These are phyloP conservation scores for Psylliodes chrysocephalus DNA, from an alignment of 2,888 invertebrate genomes.

Conservation along the genomic window DNA sequence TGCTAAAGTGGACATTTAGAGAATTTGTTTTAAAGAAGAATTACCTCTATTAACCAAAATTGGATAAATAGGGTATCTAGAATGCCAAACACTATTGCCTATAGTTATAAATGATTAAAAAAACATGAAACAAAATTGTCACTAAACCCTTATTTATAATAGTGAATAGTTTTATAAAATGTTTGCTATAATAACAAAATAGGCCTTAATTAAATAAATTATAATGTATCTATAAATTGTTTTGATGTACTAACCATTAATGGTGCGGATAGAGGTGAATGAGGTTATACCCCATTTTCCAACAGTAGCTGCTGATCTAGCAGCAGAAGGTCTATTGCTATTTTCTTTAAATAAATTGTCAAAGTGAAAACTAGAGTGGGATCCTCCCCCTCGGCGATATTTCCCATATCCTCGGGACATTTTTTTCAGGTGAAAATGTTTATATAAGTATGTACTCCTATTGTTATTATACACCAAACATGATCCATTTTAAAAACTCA, in stretches of 20 bases:
- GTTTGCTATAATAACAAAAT: too few relatives aligned
- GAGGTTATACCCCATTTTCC: slow-evolving; percentile 96
- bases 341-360: slow-evolving; percentile 77
- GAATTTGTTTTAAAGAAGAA: too few relatives aligned
- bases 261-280: slow-evolving; percentile 88
- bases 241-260: slow-evolving; percentile 70
- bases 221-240: too few relatives aligned
- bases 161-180: too few relatives aligned
- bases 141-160: too few relatives aligned
- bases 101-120: too few relatives aligned
- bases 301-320: slow-evolving; percentile 89
- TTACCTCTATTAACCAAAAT: too few relatives aligned
- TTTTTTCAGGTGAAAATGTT: slow-evolving; percentile 28
- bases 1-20: too few relatives aligned
- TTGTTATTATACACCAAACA: slow-evolving; percentile 12
- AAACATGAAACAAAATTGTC: too few relatives aligned
- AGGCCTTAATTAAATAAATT: too few relatives aligned
- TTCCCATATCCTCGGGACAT: slow-evolving; percentile 67
- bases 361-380: slow-evolving; percentile 71
- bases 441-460: slow-evolving; percentile 11
- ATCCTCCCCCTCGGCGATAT: slow-evolving; percentile 62
- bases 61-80: too few relatives aligned
- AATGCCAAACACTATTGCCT: too few relatives aligned
- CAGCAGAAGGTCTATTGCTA: slow-evolving; percentile 87
- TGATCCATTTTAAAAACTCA: slow-evolving; percentile 30